Evolutionary conservation across 2,888 invertebrate species (phyloP), one percentile per base, ranked within the genome.

Genomic region (Luperina testacea): DNA sequence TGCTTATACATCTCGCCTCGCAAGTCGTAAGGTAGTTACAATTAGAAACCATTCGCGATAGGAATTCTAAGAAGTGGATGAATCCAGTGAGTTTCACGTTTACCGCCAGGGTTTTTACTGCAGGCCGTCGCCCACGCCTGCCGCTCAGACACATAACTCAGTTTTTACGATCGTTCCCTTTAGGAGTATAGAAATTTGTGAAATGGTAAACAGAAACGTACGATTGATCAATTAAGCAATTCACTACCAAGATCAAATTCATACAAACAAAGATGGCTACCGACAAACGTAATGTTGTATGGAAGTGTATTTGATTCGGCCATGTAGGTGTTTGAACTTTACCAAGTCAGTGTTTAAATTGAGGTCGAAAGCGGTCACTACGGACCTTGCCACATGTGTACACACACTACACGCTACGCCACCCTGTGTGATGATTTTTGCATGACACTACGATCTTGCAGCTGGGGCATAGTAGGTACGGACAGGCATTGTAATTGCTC

Each of bases 321-420:
- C 86, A 87, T 85, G 79, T 87, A 90, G 90, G 89, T 91, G 90
- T 91, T 90, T 93, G 92, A 94, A 93, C 93, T 92, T 91, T 90
- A 91, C 85, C 93, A 92, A 94, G 94, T 94, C 94, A 95, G 91
- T 80, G 90, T 88, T 89, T 91, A 94, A 95, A 95, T 94, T 95
- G 95, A 92, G 94, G 94, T 95, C 95, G 93, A 90, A 94, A 90
- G 92, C 92, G 94, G 93, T 92, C 93, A 92, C 87, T 89, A 89
- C 92, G 90, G 57, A 87, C 88, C 89, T 89, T 83, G 92, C 84
- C 90, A 88, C 84, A 84, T 85, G 88, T 84, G 86, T 79, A 83
- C 79, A 68, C 64, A 64, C 32, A 63, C 63, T 20, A 63, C 32
- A 63, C 72, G 82, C 82, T 87, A 89, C 83, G 85, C 88, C 86